These are phyloP conservation scores for Dromiciops gliroides DNA, from an alignment of 2,113 vertebrate species.

Conservation along the genomic window DNA sequence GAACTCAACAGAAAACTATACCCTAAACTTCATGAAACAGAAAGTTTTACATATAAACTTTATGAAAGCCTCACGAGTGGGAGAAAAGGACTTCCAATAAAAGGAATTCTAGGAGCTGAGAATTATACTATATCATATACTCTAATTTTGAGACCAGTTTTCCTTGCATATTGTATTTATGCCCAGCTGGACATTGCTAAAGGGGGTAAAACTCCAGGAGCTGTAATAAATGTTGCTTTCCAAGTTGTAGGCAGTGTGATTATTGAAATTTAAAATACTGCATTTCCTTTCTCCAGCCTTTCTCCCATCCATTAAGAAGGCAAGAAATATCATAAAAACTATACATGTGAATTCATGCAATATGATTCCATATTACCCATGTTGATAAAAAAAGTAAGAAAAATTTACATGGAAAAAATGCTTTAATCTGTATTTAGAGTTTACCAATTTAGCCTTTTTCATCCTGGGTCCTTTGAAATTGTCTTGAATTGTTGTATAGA, in stretches of 20 bases:
- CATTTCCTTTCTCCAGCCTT: not conserved
- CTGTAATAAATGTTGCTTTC: not conserved
- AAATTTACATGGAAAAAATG: not conserved
- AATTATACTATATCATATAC: not conserved
- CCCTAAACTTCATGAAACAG: not conserved
- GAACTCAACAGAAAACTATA: not conserved
- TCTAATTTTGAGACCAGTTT: not conserved
- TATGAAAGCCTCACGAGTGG: not conserved
- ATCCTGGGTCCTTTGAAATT: not conserved
- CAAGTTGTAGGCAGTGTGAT: not conserved
- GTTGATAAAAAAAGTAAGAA: no score
- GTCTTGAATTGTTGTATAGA: not conserved
- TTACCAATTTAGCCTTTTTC: not conserved
- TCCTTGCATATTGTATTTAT: not conserved
- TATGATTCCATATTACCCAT: not conserved
- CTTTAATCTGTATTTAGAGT: not conserved
- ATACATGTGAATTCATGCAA: not conserved
- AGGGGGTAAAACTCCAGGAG: not conserved
- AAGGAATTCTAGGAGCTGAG: not conserved
- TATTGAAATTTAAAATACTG: not conserved
- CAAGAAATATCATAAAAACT: not conserved
- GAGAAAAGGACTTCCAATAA: not conserved
- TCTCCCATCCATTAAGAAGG: not conserved
- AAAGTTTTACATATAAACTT: not conserved
- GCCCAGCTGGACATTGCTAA: not conserved